phyloP scores from a whole-genome alignment of 2,113 vertebrate genomes.

The Epinephelus moara region DNA sequence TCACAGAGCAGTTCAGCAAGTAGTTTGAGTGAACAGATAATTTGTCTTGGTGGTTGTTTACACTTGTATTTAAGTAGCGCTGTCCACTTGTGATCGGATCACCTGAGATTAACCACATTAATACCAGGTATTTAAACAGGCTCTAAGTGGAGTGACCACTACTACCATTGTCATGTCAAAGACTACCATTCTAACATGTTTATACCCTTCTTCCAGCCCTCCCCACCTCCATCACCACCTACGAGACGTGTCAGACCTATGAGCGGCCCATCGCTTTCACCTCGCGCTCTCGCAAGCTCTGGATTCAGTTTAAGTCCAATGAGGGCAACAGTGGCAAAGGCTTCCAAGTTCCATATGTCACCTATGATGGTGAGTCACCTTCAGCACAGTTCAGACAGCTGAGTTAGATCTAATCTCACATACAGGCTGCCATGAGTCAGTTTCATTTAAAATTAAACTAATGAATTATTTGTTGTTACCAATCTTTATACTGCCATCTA shows the following conservation, averaged over 20 bases:
- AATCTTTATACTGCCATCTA: neutral
- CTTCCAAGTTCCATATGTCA: constrained; percentile 95
- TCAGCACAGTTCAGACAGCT: neutral
- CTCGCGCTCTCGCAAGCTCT: constrained; percentile 92
- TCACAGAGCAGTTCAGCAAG: too few relatives aligned
- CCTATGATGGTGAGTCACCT: constrained; percentile 88
- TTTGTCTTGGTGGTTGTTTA: too few relatives aligned
- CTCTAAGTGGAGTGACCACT: too few relatives aligned
- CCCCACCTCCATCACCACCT: constrained; percentile 93
- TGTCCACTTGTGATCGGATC: too few relatives aligned
- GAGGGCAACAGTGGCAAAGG: constrained; percentile 95
- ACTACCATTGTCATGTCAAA: neutral
- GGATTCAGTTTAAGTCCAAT: constrained; percentile 96
- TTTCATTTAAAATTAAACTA: neutral
- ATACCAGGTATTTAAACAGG: too few relatives aligned
- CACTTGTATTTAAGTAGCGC: too few relatives aligned
- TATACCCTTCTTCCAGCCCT: constrained; percentile 81
- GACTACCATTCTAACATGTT: neutral
- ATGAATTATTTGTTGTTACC: neutral
- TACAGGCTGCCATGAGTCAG: too few relatives aligned
- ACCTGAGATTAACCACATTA: too few relatives aligned
- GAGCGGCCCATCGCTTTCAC: constrained; percentile 96
- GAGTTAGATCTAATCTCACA: neutral
- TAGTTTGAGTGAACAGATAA: too few relatives aligned
- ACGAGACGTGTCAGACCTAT: constrained; percentile 95